Conservation (phyloP, 2,113 vertebrate genomes). For the Hypomesus transpacificus region DNA sequence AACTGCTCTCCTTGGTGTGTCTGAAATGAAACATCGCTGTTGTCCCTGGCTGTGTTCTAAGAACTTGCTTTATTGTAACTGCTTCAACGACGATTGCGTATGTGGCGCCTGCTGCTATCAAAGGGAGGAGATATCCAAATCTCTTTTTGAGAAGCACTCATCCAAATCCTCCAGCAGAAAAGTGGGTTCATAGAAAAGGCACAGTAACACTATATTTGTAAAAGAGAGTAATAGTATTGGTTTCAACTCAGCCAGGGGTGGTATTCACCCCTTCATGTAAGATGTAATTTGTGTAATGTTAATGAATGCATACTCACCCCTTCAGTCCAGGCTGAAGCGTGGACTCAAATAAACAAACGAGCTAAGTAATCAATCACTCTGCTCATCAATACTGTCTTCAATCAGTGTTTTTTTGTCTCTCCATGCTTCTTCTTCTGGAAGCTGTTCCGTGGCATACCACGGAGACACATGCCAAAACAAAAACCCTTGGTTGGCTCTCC, state of each 20-base stretch:
- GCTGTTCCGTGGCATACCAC: slow-evolving; percentile 55
- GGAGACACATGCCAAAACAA: slow-evolving; percentile 64
- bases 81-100: slow-evolving; percentile 49
- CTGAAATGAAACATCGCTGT: slow-evolving; percentile 47
- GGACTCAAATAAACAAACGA: not conserved
- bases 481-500: slow-evolving; percentile 63
- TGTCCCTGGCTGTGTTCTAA: slow-evolving; percentile 50
- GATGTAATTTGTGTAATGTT: not conserved
- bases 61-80: slow-evolving; percentile 49
- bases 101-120: slow-evolving; percentile 53
- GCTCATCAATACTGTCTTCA: not conserved
- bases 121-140: slow-evolving; percentile 47
- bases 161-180: slow-evolving; percentile 24
- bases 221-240: not conserved
- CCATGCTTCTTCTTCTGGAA: slow-evolving; percentile 53
- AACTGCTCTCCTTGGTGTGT: slow-evolving; percentile 37
- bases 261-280: not conserved
- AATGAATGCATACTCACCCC: slow-evolving; percentile 27
- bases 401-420: not conserved
- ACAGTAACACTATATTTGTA: slow-evolving; percentile 16
- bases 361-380: too few species aligned
- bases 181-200: slow-evolving; percentile 34
- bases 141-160: slow-evolving; percentile 35
- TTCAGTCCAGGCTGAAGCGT: slow-evolving; percentile 13
- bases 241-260: slow-evolving; percentile 18